Evolutionary conservation across 2,888 invertebrate genomes (phyloP).

Genomic region (Athrips mouffetella): DNA sequence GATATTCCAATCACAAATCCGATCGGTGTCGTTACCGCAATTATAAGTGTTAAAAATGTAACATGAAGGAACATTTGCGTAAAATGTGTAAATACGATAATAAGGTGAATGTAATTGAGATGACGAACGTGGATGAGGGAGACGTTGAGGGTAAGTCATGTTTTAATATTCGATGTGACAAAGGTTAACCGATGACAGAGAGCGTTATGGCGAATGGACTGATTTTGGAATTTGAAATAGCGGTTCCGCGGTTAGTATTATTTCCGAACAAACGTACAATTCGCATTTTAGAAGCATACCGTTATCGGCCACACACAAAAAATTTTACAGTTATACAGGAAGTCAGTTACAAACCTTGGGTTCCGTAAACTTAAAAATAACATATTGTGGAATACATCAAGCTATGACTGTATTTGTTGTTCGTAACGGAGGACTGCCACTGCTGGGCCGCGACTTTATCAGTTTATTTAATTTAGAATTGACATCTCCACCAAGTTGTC

Average conservation of each 20-base stretch:
- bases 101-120: constrained; percentile 16
- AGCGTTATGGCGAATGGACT: not conserved
- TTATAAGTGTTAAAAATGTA: constrained; percentile 23
- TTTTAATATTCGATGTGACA: not conserved
- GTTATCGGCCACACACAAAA: too few species aligned
- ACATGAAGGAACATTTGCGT: constrained; percentile 19
- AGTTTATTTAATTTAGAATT: too few species aligned
- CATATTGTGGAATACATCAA: not conserved
- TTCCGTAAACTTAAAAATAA: not conserved
- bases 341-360: not conserved
- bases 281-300: not conserved
- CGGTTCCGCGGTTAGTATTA: not conserved
- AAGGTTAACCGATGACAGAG: not conserved
- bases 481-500: too few species aligned
- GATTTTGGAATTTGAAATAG: not conserved
- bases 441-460: too few species aligned
- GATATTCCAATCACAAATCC: constrained; percentile 16
- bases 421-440: too few species aligned
- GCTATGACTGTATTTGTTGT: too few species aligned
- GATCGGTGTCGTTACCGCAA: constrained; percentile 16
- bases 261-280: not conserved
- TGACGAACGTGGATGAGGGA: not conserved
- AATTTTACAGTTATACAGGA: not conserved
- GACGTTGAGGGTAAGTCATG: not conserved
- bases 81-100: constrained; percentile 14